phyloP scores from a whole-genome alignment of 2,797 vertebrate genomes.

The Trachurus trachurus region DNA sequence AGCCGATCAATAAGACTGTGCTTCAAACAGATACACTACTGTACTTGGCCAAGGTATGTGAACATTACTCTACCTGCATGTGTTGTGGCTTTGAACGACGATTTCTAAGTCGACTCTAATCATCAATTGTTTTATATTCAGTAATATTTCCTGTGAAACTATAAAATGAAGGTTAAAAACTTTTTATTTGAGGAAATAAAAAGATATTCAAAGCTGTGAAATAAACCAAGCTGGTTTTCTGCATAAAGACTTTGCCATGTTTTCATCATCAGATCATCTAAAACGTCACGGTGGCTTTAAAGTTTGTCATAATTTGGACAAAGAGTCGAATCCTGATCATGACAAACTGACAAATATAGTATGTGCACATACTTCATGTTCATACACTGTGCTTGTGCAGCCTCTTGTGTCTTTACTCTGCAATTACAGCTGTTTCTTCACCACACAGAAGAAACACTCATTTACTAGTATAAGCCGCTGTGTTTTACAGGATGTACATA shows the following conservation, averaged over 20 bases:
- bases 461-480: background rate
- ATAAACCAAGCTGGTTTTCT: background rate
- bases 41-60: background rate
- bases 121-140: background rate
- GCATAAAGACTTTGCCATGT: background rate
- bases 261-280: background rate
- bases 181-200: background rate
- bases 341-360: background rate
- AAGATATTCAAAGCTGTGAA: background rate
- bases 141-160: background rate
- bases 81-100: background rate
- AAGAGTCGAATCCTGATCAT: too few relatives aligned
- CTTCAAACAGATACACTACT: background rate
- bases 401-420: conserved; percentile 61
- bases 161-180: background rate
- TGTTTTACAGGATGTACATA: background rate
- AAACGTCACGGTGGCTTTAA: too few relatives aligned
- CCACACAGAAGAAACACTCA: background rate
- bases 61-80: background rate
- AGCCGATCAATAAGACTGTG: background rate
- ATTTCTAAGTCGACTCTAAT: background rate
- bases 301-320: too few relatives aligned
- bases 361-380: background rate
- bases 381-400: conserved; percentile 29
- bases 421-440: conserved; percentile 7